These are phyloP conservation scores for Spheniscus mendiculus DNA, from an alignment of 2,113 vertebrate species.

Conservation along the genomic window DNA sequence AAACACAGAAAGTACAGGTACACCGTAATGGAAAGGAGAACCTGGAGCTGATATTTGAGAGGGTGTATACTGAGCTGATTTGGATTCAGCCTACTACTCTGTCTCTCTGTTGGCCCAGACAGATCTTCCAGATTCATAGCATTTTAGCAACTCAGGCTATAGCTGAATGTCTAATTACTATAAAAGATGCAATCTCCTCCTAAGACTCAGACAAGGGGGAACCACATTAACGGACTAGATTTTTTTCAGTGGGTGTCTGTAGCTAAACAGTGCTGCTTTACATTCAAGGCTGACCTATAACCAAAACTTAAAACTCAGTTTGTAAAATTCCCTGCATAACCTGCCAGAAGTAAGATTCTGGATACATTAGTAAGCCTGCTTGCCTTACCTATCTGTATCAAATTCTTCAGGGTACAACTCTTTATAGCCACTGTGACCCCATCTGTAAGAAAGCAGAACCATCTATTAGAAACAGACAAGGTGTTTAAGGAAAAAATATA, in stretches of 20 bases:
- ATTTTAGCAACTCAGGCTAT: not conserved
- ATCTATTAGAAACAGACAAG: not conserved
- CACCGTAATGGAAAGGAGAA: not conserved
- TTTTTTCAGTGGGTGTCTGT: not conserved
- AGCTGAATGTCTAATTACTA: not conserved
- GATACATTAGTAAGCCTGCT: not conserved
- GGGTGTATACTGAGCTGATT: not conserved
- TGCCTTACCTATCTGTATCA: conserved; percentile 85
- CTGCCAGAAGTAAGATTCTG: not conserved
- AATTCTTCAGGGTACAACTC: conserved; percentile 97
- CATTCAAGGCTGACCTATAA: not conserved
- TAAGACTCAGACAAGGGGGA: not conserved
- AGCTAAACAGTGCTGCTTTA: not conserved
- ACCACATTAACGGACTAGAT: not conserved
- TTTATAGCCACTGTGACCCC: conserved; percentile 98
- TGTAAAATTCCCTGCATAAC: not conserved
- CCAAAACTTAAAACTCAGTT: not conserved
- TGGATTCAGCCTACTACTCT: not conserved
- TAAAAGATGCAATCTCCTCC: not conserved
- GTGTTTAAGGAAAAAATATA: not conserved
- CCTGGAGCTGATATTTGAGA: not conserved
- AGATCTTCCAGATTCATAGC: not conserved
- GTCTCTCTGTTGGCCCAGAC: not conserved
- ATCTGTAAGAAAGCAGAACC: conserved; percentile 68
- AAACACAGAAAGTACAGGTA: not conserved